phyloP scores from a whole-genome alignment of 2,113 vertebrate genomes.

The Bos indicus region DNA sequence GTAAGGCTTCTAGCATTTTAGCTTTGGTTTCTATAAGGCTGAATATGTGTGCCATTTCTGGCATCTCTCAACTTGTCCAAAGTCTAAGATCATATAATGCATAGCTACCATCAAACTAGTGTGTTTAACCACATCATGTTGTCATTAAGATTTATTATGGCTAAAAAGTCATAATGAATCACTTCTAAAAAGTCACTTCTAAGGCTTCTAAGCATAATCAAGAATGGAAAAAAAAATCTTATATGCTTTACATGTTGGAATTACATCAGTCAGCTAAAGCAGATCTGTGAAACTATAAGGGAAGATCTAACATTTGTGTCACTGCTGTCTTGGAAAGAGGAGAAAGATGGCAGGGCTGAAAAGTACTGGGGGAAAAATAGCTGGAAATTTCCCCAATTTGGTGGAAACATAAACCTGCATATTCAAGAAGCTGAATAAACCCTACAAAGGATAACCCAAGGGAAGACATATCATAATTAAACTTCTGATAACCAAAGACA shows the following conservation, averaged over 20 bases:
- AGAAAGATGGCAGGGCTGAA: neutral
- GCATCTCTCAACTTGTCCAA: neutral
- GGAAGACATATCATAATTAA: neutral
- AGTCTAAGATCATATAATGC: neutral
- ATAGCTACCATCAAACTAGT: neutral
- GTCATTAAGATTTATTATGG: constrained; percentile 5
- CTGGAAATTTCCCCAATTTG: neutral
- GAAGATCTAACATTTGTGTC: neutral
- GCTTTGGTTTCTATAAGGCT: neutral
- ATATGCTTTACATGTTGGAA: constrained; percentile 13
- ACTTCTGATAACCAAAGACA: neutral
- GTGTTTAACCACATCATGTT: neutral
- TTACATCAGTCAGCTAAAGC: neutral
- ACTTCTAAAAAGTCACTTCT: constrained; percentile 11
- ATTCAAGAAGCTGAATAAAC: neutral
- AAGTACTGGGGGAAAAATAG: neutral
- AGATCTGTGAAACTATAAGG: neutral
- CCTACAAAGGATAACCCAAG: neutral
- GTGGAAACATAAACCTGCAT: neutral
- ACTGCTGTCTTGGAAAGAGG: neutral
- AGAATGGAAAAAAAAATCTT: neutral
- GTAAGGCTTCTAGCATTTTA: neutral
- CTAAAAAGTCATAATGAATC: neutral
- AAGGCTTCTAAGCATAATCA: neutral
- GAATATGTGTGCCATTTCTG: neutral